These are phyloP conservation scores for Ennomos fuscantarius DNA, from an alignment of 2,888 invertebrate genomes.

Conservation along the genomic window DNA sequence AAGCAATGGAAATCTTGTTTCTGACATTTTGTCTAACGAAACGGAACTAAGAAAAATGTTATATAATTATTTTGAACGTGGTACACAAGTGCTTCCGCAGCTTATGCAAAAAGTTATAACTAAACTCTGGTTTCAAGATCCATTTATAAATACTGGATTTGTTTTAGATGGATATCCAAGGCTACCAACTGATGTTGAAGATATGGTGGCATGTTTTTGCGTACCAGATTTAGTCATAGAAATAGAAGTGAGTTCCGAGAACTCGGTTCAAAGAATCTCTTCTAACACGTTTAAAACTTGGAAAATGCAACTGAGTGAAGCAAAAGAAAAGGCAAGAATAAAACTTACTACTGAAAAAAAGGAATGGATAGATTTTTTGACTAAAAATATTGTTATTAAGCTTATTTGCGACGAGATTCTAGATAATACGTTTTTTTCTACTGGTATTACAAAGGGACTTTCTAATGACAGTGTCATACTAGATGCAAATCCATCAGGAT, in stretches of 20 bases:
- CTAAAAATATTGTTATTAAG: conserved; percentile 59
- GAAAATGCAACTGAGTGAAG: conserved; percentile 68
- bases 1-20: conserved; percentile 59
- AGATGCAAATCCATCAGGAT: conserved; percentile 73
- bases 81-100: conserved; percentile 69
- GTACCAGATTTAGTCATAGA: conserved; percentile 86
- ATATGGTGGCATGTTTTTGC: conserved; percentile 75
- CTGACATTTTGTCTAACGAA: conserved; percentile 69
- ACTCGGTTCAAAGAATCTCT: conserved; percentile 59
- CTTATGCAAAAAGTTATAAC: conserved; percentile 73
- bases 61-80: conserved; percentile 79
- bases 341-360: conserved; percentile 52
- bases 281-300: conserved; percentile 65
- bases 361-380: conserved; percentile 62
- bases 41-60: conserved; percentile 65
- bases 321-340: conserved; percentile 55
- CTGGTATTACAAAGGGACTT: conserved; percentile 37
- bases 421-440: conserved; percentile 42
- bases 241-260: conserved; percentile 67
- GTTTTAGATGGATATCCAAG: conserved; percentile 87
- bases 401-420: conserved; percentile 65
- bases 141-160: conserved; percentile 79
- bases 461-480: conserved; percentile 71
- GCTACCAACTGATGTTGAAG: conserved; percentile 79
- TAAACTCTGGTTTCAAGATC: conserved; percentile 81